Percentiles rank a stretch among this genome's conserved stretches.
phyloP scores from a whole-genome alignment of 2,888 invertebrate species.

The Tetragonisca angustula region DNA sequence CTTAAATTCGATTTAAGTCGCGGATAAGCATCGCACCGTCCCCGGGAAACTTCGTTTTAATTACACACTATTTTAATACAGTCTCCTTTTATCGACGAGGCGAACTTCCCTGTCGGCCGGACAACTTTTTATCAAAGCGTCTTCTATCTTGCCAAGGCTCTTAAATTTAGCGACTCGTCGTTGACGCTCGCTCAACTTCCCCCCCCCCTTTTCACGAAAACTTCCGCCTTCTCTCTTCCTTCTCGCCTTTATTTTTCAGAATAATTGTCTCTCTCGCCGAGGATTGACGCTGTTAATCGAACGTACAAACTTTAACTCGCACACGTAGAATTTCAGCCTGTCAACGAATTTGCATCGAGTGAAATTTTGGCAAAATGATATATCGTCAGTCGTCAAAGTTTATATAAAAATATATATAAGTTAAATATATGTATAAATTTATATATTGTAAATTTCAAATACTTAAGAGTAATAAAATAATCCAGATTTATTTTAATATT shows the following conservation, averaged over 20 bases:
- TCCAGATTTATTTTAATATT: too few relatives aligned
- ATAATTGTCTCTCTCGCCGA: neutral
- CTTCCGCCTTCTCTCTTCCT: slow-evolving; percentile 4
- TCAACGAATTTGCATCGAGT: neutral
- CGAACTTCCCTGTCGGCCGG: slow-evolving; percentile 26
- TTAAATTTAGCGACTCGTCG: slow-evolving; percentile 16
- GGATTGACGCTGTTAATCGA: slow-evolving; percentile 6
- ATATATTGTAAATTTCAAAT: too few relatives aligned
- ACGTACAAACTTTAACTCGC: neutral
- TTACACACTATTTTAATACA: slow-evolving; percentile 54
- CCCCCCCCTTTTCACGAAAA: slow-evolving; percentile 26
- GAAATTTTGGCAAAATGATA: neutral
- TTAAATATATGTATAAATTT: too few relatives aligned
- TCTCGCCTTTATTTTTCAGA: neutral
- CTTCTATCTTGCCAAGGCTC: slow-evolving; percentile 38
- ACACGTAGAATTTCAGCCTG: neutral
- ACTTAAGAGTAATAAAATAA: too few relatives aligned
- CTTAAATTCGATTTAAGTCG: slow-evolving; percentile 55
- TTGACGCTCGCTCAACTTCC: slow-evolving; percentile 27
- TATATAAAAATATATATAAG: too few relatives aligned
- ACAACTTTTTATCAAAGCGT: slow-evolving; percentile 53
- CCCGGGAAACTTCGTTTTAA: slow-evolving; percentile 48
- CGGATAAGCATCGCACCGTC: slow-evolving; percentile 46
- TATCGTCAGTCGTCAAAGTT: too few relatives aligned
- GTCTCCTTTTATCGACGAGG: slow-evolving; percentile 33